Base-by-base conservation (phyloP, 2,888 invertebrate species). In the Catocala fraxini region DNA sequence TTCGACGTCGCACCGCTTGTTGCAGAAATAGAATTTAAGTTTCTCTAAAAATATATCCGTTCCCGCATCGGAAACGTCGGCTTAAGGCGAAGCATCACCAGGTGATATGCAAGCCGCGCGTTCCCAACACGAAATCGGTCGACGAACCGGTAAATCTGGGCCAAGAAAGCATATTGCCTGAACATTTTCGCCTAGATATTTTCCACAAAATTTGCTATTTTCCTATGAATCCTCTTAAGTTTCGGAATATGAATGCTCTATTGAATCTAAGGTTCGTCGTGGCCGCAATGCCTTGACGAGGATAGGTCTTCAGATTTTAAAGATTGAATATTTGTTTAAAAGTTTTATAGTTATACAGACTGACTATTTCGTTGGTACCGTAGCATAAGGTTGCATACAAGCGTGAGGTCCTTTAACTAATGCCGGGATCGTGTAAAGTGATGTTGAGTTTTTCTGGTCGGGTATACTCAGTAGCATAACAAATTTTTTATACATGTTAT, bases 81-180 rank as follows among this genome's bases (percentile, higher is more conserved):
- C 84, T 89, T 85, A 84, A 81, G 83, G 85, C 83, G 75, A 45
- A 86, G 84, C 85, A 86, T 88, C 87, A 88, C 88, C 89, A 84
- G 86, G 88, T 85, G 87, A 90, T 89, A 86, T 85, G 82, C 81
- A 80, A 82, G 82, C 71, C 70, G 74, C 80, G 79, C 83, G 82
- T 83, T 85, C 77, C 83, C 80, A 84, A 83, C 85, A 88, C 82
- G 87, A 88, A 91, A 91, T 91, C 89, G 90, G 89, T 87, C 89
- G 88, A 84, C 89, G 91, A 92, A 91, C 91, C 90, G 87, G 83
- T 86, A 89, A 90, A 92, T 89, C 88, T 93, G 76, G 92, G 91
- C 77, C 92, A 91, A 85, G 89, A 89, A 87, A 87, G 71, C 82
- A 87, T 83, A 84, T 85, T 83, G 82, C 82, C 80, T 76, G 84